Evolutionary conservation across 2,888 invertebrate species (phyloP).

Genomic region (Campopleginae sp.): DNA sequence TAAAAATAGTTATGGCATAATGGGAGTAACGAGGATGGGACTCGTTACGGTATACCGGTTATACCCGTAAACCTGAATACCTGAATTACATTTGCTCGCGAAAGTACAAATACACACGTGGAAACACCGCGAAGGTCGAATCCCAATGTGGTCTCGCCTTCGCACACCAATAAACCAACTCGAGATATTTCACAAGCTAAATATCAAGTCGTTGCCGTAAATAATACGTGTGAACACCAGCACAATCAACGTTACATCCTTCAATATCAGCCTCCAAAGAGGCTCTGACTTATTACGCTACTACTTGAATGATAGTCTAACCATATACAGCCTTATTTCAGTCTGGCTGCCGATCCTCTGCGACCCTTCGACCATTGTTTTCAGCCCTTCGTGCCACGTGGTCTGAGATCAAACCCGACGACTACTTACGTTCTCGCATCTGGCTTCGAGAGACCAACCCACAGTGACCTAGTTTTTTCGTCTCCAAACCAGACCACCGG

Average conservation of each 20-base stretch:
- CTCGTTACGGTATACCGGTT: constrained; percentile 73
- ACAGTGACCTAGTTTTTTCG: background rate
- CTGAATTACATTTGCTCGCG: constrained; percentile 58
- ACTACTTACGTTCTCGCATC: background rate
- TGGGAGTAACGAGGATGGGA: constrained; percentile 75
- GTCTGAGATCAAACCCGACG: background rate
- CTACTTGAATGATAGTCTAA: constrained; percentile 60
- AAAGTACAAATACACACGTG: constrained; percentile 40
- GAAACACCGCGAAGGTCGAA: constrained; percentile 29
- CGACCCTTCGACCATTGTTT: constrained; percentile 37
- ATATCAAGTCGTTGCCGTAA: constrained; percentile 69
- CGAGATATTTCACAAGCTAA: constrained; percentile 58
- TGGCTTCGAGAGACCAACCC: background rate
- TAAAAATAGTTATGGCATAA: constrained; percentile 79
- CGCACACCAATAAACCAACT: constrained; percentile 58
- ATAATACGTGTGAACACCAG: constrained; percentile 76
- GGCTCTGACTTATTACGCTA: constrained; percentile 73
- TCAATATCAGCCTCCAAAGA: constrained; percentile 73
- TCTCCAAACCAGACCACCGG: background rate
- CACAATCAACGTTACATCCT: constrained; percentile 79
- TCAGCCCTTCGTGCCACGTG: constrained; percentile 17
- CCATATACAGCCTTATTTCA: constrained; percentile 21
- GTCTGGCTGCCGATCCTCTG: constrained; percentile 36
- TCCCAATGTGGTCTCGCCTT: constrained; percentile 33
- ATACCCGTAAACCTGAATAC: constrained; percentile 60